A percentile compares a stretch with the other conserved stretches of the same genome.
Evolutionary conservation across 2,797 vertebrate genomes (phyloP).

Genomic region (Spinus pinus): DNA sequence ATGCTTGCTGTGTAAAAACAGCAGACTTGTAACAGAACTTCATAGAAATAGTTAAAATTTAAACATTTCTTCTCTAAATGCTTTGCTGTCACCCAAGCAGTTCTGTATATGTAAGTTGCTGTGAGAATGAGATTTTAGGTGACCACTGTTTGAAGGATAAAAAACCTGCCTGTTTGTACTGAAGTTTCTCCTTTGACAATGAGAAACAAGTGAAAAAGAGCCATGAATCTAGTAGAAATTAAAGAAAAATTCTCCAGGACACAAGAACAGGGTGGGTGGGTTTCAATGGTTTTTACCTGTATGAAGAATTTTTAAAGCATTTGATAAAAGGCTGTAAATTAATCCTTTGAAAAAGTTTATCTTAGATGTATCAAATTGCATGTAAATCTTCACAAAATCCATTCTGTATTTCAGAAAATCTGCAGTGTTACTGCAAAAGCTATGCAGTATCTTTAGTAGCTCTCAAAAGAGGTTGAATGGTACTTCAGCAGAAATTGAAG

Average conservation of each 20-base stretch:
- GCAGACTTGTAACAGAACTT: neutral
- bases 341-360: neutral
- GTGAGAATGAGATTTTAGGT: neutral
- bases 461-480: neutral
- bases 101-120: neutral
- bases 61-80: neutral
- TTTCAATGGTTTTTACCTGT: neutral
- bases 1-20: neutral
- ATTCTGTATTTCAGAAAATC: neutral
- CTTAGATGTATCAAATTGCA: neutral
- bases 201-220: neutral
- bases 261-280: accelerated
- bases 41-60: neutral
- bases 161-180: neutral
- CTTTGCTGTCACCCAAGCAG: neutral
- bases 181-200: neutral
- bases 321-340: neutral
- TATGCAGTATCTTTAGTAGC: neutral
- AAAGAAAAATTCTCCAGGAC: neutral
- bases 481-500: neutral
- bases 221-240: neutral
- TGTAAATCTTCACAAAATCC: neutral
- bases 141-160: neutral
- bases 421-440: neutral
- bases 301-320: neutral